These are phyloP conservation scores for Ifrita kowaldi DNA, from an alignment of 2,113 vertebrate species.

Conservation along the genomic window DNA sequence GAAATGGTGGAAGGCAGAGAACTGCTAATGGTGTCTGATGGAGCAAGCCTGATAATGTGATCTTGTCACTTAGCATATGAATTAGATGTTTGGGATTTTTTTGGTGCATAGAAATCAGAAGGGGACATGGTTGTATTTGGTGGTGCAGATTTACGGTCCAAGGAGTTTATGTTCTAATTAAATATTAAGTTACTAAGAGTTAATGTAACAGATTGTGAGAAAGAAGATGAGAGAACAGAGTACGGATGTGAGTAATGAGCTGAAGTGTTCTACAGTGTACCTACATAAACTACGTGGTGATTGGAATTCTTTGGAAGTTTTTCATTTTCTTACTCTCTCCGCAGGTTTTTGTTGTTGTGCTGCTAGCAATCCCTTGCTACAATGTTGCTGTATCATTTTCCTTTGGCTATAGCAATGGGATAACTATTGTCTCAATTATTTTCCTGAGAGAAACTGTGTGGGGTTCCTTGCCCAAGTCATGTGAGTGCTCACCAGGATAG, in stretches of 20 bases:
- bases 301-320: constrained; percentile 38
- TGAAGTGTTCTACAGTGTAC: neutral
- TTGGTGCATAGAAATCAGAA: neutral
- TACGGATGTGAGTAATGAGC: neutral
- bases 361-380: constrained; percentile 2
- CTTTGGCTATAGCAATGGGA: neutral
- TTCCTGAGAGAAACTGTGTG: neutral
- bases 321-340: constrained; percentile 30
- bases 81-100: neutral
- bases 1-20: neutral
- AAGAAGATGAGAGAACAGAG: neutral
- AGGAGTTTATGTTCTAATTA: neutral
- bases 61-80: neutral
- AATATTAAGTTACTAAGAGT: neutral
- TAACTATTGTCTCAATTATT: constrained; percentile 24
- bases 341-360: constrained; percentile 13
- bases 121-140: neutral
- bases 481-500: neutral
- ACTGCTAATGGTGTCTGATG: neutral
- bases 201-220: neutral
- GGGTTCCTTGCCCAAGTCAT: neutral
- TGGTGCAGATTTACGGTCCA: neutral
- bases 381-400: neutral
- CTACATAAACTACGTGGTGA: neutral
- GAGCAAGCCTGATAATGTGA: neutral